phyloP scores from a whole-genome alignment of 2,888 invertebrate genomes.

The Stegophylla sp. region DNA sequence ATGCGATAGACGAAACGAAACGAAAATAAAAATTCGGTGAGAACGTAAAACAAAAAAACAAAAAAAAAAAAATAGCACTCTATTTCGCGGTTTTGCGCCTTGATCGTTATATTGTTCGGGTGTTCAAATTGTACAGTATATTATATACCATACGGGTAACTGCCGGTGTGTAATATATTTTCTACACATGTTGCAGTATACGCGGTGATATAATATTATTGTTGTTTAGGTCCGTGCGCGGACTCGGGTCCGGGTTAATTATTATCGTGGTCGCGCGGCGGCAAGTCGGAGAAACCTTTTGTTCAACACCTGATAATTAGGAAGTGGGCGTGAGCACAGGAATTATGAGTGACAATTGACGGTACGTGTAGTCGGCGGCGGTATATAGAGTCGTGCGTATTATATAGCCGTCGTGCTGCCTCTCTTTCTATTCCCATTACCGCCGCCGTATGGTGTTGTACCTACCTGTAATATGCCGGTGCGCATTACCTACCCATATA shows the following conservation, averaged over 20 bases:
- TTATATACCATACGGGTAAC: not conserved
- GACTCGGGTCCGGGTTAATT: slow-evolving; percentile 34
- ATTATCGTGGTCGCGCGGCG: slow-evolving; percentile 25
- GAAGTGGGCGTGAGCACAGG: slow-evolving; percentile 34
- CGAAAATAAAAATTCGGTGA: too few relatives aligned
- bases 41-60: too few relatives aligned
- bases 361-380: not conserved
- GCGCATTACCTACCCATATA: not conserved
- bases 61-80: too few relatives aligned
- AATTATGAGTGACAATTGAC: slow-evolving; percentile 58
- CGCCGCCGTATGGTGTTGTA: slow-evolving; percentile 1
- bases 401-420: not conserved
- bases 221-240: not conserved
- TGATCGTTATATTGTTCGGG: too few relatives aligned
- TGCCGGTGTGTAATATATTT: not conserved
- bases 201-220: too few relatives aligned
- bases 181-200: not conserved
- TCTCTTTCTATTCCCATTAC: slow-evolving; percentile 29
- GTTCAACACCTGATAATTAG: slow-evolving; percentile 57
- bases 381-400: not conserved
- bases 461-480: not conserved
- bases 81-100: too few relatives aligned
- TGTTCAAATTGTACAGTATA: not conserved
- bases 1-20: too few relatives aligned
- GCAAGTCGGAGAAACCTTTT: slow-evolving; percentile 50